Conservation (phyloP, 2,113 vertebrate genomes). For the Glaucomys volans region DNA sequence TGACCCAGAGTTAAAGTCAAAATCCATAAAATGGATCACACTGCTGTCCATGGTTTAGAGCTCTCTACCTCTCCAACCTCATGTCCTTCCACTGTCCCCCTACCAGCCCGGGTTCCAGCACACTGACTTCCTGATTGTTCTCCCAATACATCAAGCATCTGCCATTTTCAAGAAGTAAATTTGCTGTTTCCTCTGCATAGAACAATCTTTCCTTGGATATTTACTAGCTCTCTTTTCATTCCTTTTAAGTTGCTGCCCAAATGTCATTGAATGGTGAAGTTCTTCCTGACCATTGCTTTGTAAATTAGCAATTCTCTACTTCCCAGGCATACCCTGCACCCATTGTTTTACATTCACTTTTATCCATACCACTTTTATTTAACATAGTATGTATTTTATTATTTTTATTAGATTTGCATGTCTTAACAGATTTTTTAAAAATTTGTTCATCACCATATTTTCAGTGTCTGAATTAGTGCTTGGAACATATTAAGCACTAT, state of each 20-base stretch:
- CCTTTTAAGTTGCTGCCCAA: background rate
- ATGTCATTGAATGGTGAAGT: background rate
- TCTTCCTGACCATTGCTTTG: background rate
- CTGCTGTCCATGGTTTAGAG: background rate
- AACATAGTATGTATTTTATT: background rate
- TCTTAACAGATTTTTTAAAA: background rate
- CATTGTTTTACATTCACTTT: background rate
- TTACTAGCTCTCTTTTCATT: background rate
- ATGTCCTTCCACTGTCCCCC: background rate
- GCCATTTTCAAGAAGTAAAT: background rate
- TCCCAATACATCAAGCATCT: background rate
- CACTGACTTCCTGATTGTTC: background rate
- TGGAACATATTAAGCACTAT: background rate
- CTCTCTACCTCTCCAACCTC: background rate
- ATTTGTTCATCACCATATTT: background rate
- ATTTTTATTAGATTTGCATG: background rate
- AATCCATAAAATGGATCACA: background rate
- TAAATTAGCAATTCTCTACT: background rate
- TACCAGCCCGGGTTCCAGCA: background rate
- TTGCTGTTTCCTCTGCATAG: background rate
- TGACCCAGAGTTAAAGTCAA: background rate
- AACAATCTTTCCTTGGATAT: background rate
- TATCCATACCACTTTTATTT: background rate
- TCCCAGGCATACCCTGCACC: background rate
- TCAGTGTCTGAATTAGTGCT: background rate